phyloP scores from a whole-genome alignment of 2,797 vertebrate species.

The Halcyon badia region DNA sequence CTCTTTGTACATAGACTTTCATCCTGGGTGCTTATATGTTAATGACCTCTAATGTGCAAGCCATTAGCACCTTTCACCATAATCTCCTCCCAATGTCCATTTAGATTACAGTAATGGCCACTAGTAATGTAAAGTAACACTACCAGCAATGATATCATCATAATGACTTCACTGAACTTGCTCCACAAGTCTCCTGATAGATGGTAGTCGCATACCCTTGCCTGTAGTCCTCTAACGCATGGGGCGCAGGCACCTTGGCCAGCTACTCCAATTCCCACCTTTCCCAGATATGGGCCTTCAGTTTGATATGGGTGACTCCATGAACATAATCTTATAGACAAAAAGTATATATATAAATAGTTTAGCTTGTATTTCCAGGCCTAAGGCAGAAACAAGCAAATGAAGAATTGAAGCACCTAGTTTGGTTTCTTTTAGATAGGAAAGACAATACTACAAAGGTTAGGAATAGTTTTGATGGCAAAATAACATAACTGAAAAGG shows the following conservation, averaged over 20 bases:
- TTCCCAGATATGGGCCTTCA: neutral
- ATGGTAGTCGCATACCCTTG: neutral
- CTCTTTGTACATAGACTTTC: constrained; percentile 67
- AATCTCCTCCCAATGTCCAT: constrained; percentile 75
- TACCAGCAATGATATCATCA: constrained; percentile 72
- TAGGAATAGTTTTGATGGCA: neutral
- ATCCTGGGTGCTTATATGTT: constrained; percentile 66
- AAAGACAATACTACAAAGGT: neutral
- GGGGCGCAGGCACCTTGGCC: neutral
- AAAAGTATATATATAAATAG: neutral
- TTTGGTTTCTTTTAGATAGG: neutral
- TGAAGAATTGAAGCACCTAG: neutral
- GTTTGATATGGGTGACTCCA: neutral
- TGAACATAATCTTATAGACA: neutral
- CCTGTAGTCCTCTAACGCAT: neutral
- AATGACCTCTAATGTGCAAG: constrained; percentile 67
- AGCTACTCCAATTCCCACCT: neutral
- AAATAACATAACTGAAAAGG: neutral
- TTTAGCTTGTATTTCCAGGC: neutral
- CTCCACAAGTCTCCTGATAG: constrained; percentile 8
- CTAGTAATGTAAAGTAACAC: constrained; percentile 62
- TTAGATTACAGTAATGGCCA: constrained; percentile 73
- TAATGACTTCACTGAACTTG: constrained; percentile 65
- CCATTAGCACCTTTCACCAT: constrained; percentile 77
- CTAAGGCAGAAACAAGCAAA: neutral